These are phyloP conservation scores for Arge pagana DNA, from an alignment of 2,888 invertebrate genomes.

Conservation along the genomic window DNA sequence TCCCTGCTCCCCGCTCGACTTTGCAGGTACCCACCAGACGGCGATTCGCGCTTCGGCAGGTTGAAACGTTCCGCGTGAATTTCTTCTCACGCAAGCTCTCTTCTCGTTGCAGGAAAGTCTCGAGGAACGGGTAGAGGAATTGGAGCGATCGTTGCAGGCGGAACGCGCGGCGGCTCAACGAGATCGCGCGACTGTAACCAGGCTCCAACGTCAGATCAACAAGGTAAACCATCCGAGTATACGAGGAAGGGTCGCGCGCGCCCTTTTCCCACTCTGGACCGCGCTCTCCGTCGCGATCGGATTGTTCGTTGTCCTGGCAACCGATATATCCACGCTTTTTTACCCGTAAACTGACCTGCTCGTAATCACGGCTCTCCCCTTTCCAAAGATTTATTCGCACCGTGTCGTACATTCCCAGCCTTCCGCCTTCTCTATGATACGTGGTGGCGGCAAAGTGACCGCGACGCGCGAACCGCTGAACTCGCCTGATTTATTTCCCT, in stretches of 20 bases:
- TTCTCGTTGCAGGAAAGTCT: conserved; percentile 44
- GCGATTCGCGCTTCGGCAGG: too few relatives aligned
- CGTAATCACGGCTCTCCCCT: conserved; percentile 33
- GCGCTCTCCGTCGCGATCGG: background rate
- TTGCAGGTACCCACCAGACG: too few relatives aligned
- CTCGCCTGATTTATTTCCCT: conserved; percentile 21
- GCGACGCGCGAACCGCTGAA: background rate
- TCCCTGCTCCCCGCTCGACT: too few relatives aligned
- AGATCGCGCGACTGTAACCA: conserved; percentile 52
- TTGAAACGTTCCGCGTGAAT: too few relatives aligned
- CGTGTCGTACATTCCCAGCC: conserved; percentile 28
- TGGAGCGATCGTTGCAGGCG: conserved; percentile 47
- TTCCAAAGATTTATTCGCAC: conserved; percentile 35
- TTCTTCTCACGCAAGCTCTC: too few relatives aligned
- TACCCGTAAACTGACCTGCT: background rate
- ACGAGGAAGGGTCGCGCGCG: background rate
- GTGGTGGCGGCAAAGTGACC: conserved; percentile 12
- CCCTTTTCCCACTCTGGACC: background rate
- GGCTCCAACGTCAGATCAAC: conserved; percentile 51
- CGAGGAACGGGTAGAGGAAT: conserved; percentile 48
- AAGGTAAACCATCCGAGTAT: too few relatives aligned
- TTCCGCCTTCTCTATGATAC: conserved; percentile 18
- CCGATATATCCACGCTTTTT: background rate
- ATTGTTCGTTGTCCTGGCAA: background rate
- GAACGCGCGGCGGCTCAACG: conserved; percentile 48